Base-by-base conservation (phyloP, 2,113 vertebrate genomes). In the Ophthalmolycus amberensis region DNA sequence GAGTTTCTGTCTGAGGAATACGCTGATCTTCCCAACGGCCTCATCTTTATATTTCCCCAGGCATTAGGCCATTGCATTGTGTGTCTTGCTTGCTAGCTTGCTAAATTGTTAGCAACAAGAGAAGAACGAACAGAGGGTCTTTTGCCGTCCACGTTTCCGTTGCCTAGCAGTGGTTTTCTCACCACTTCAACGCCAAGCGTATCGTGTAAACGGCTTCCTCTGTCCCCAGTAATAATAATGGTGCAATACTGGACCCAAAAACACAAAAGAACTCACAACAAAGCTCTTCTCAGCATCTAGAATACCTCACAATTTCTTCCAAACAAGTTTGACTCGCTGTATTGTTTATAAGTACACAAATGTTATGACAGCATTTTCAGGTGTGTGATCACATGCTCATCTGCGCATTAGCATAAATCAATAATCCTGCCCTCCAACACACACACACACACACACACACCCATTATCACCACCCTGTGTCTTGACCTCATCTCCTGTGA, bases 321-420 rank as follows among this genome's bases (percentile, higher is more conserved):
- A 38, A 70, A 18, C 56, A 52, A 50, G 5, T 32, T 40, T 20
- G 9, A n/a, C 37, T 69, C 2, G 2, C 46, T 9, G 58, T 22
- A 52, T 44, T 22, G 14, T 69, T 62, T 29, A 2, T 10, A 22
- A 73, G 66, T 75, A 68, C 80, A 67, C 59, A 70, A 38, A 50
- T 46, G 22, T 44, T 25, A 56, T 32, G 40, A 37, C 46, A 65
- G 62, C 29, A 18, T 5, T 52, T 69, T 44, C 77, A 69, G 29
- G 11, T 66, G 67, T 77, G 29, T 20, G 62, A 37, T 77, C 60
- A 75, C 78, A 71, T 67, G 76, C 27, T 71, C 59, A 27, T 71
- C 20, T 68, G 65, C n/a, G 75, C 69, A 78, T 46, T 60, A 68
- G 72, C 77, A 71, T 48, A 34, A 54, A 56, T 79, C 79, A 85